Base-by-base conservation (phyloP, 2,888 invertebrate species). In the Tachystola acroxantha region DNA sequence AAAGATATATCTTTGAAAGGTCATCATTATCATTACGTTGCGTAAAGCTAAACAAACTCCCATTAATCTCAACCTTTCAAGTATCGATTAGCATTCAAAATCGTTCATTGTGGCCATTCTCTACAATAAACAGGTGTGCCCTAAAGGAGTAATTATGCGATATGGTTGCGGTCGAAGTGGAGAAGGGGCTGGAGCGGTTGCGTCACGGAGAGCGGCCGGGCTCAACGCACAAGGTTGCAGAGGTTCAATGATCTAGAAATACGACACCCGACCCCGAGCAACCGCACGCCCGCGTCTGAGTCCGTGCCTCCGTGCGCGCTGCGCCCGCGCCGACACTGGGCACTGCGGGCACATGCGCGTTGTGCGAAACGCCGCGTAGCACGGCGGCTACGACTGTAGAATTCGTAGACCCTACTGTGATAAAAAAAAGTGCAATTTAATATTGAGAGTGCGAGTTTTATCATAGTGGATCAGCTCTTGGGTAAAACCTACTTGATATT, bases 171-270 rank as follows among this genome's bases (percentile, higher is more conserved):
- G 67, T 62, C 60, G 68, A 51, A 64, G 64, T 56, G 64, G 80
- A 81, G 85, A 82, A 82, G 80, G 84, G 79, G 81, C 80, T 80
- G 77, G 55, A 70, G 67, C 48, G 63, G 73, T 85, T 85, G 84
- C 84, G 80, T 84, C 81, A 26, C 75, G 65, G 84, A 81, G 84
- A 82, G 80, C 78, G 85, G 84, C 63, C 75, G 76, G 69, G 56
- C 81, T 84, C 85, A 85, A 85, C 71, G 74, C 75, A 82, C 86
- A 86, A 86, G 86, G 86, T 85, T 85, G 85, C 76, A 72, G 74
- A 82, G 80, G 85, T 85, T 86, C 85, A 86, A 84, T 84, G 85
- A 81, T 85, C 86, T 84, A 86, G 80, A 84, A 84, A 84, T 80
- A 82, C 74, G 72, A 82, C 66, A 76, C 70, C 69, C 79, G 82